Conservation (phyloP, 2,113 vertebrate genomes). For the Spilogale gracilis region DNA sequence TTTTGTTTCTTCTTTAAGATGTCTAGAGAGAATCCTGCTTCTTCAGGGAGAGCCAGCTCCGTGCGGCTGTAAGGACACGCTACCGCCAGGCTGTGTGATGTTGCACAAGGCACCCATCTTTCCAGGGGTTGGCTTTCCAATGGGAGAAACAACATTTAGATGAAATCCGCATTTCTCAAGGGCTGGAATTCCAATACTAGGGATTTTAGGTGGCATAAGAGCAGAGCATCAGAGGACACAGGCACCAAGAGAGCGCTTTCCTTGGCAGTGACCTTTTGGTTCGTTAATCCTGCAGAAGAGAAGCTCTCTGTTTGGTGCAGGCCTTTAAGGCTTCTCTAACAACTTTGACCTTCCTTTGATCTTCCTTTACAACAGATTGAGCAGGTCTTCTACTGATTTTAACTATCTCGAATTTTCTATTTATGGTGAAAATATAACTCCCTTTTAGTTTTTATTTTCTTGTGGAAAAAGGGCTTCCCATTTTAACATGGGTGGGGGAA, state of each 20-base stretch:
- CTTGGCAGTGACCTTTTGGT: neutral
- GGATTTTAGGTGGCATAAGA: neutral
- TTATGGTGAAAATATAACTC: neutral
- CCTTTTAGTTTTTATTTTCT: neutral
- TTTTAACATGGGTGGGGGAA: neutral
- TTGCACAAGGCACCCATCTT: neutral
- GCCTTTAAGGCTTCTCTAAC: neutral
- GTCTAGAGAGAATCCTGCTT: neutral
- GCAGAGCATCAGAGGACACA: neutral
- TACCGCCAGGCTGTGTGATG: neutral
- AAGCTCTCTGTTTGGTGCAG: neutral
- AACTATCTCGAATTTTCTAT: conserved; percentile 12
- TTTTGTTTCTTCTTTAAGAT: neutral
- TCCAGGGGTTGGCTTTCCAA: neutral
- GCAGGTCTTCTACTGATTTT: neutral
- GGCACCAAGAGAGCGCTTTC: neutral
- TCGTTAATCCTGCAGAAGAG: neutral
- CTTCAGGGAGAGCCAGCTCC: neutral
- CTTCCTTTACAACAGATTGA: neutral
- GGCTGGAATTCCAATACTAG: neutral
- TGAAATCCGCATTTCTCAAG: neutral
- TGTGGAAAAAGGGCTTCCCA: neutral
- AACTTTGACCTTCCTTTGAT: neutral
- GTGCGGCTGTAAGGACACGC: neutral
- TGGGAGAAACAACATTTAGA: neutral